phyloP scores from a whole-genome alignment of 1,140 invertebrate genomes.

The Megalopta genalis region DNA sequence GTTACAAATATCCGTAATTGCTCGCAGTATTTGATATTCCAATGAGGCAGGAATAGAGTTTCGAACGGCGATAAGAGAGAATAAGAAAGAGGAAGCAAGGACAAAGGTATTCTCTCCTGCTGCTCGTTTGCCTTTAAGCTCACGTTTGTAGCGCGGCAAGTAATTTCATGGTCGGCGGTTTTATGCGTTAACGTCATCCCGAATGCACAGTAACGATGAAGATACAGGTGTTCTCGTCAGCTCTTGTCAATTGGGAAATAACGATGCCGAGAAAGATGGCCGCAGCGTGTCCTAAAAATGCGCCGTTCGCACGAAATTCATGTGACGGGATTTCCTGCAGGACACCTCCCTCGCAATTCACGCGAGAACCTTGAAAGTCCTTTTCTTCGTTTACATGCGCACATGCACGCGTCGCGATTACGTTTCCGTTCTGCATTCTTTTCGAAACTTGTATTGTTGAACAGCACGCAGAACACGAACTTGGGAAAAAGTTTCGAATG shows the following conservation, averaged over 20 bases:
- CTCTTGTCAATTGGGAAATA: slow-evolving; percentile 52
- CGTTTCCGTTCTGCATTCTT: slow-evolving; percentile 1
- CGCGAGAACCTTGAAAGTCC: slow-evolving; percentile 6
- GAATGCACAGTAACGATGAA: slow-evolving; percentile 31
- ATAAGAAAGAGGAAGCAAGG: not conserved
- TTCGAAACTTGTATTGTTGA: not conserved
- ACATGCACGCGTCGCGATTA: not conserved
- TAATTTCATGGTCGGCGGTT: slow-evolving; percentile 50
- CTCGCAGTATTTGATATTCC: too few species aligned
- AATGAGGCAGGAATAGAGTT: too few species aligned
- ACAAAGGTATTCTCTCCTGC: not conserved
- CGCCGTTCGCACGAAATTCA: not conserved
- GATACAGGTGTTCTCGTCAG: slow-evolving; percentile 50
- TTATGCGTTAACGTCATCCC: slow-evolving; percentile 28
- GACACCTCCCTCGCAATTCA: slow-evolving; percentile 21
- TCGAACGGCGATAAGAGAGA: not conserved
- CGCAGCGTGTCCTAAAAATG: slow-evolving; percentile 22
- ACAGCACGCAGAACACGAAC: not conserved
- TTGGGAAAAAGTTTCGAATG: not conserved
- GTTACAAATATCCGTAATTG: too few species aligned
- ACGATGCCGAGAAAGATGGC: slow-evolving; percentile 34
- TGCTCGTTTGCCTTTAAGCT: slow-evolving; percentile 9
- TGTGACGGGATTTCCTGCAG: slow-evolving; percentile 2
- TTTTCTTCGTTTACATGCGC: not conserved
- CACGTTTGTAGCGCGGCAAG: slow-evolving; percentile 10